Percentiles rank a stretch among this genome's conserved stretches.
Evolutionary conservation across 1,140 invertebrate species (phyloP).

Genomic region (Arctopsyche grandis): DNA sequence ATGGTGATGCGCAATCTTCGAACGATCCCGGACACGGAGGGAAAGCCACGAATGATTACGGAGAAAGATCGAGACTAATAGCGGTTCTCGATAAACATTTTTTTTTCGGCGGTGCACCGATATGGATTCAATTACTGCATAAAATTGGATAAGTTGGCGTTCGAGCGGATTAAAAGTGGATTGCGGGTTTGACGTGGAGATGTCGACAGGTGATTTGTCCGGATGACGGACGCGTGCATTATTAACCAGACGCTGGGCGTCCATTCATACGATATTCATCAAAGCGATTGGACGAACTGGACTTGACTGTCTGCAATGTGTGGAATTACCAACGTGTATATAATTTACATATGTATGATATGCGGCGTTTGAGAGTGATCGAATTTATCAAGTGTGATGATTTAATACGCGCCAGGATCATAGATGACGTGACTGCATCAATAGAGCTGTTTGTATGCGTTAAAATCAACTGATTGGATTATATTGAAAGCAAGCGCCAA

Average conservation of each 20-base stretch:
- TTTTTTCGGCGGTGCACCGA: not conserved
- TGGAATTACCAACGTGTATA: not conserved
- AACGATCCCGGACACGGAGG: constrained; percentile 12
- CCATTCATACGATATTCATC: constrained; percentile 7
- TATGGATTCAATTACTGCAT: too few relatives aligned
- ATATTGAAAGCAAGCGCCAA: too few relatives aligned
- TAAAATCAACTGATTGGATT: too few relatives aligned
- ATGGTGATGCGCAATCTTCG: constrained; percentile 33
- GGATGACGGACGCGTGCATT: not conserved
- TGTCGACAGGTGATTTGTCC: not conserved
- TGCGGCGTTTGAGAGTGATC: not conserved
- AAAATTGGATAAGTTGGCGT: too few relatives aligned
- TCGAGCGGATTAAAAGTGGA: too few relatives aligned
- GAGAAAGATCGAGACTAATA: constrained; percentile 32
- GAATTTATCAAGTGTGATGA: not conserved
- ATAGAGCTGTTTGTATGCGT: too few relatives aligned
- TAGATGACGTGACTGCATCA: too few relatives aligned
- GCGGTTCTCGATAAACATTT: constrained; percentile 14
- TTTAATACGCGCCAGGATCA: not conserved
- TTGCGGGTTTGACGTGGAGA: not conserved
- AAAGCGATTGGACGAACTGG: not conserved
- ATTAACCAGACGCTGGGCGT: not conserved
- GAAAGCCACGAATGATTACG: constrained; percentile 28
- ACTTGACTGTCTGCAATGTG: not conserved
- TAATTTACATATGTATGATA: not conserved